Evolutionary conservation across 2,888 invertebrate genomes (phyloP), one percentile per base, ranked within the genome.

Genomic region (Hetaerina titia): DNA sequence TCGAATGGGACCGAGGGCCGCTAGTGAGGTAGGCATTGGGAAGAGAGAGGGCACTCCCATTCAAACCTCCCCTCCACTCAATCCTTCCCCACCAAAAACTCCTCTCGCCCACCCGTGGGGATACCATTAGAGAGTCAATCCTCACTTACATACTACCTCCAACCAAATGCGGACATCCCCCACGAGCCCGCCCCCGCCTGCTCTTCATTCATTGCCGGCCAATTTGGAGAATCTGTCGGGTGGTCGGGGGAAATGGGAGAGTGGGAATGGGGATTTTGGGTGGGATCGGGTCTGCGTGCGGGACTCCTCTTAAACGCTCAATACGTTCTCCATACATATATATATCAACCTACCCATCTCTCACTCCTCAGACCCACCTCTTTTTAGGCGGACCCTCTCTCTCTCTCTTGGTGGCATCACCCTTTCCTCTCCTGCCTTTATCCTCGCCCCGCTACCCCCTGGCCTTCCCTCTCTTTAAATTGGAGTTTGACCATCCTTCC

Each of bases 121-220:
- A 81, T 60, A 31, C 81, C 81, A 81, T 81, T 81, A 81, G 81
- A 31, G 81, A 81, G 81, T 81, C 81, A 81, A 81, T 81, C 81
- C 81, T 81, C 81, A 31, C 81, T 31, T 81, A 31, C 81, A 31
- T 81, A 31, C 81, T 31, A 81, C 31, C 81, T 22, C 31, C 31
- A 11, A 8, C 81, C 22, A n/a, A 25, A 25, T 11, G 25, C 31
- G 22, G 1, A 11, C 81, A 19, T 74, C 25, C 31, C 7, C 13
- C 81, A 25, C 25, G 81, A 13, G 81, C 11, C 9, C 81, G n/a
- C n/a, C n/a, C 69, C 19, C 22, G n/a, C 69, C 22, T 69, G 69
- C 69, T 69, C n/a, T 81, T 31, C 81, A 81, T 81, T 81, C 81
- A 81, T 81, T 31, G 81, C 25, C 9, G 11, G 31, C 81, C 81